These are phyloP conservation scores for Laticauda laticaudata DNA, from an alignment of 2,113 vertebrate species.

Conservation along the genomic window DNA sequence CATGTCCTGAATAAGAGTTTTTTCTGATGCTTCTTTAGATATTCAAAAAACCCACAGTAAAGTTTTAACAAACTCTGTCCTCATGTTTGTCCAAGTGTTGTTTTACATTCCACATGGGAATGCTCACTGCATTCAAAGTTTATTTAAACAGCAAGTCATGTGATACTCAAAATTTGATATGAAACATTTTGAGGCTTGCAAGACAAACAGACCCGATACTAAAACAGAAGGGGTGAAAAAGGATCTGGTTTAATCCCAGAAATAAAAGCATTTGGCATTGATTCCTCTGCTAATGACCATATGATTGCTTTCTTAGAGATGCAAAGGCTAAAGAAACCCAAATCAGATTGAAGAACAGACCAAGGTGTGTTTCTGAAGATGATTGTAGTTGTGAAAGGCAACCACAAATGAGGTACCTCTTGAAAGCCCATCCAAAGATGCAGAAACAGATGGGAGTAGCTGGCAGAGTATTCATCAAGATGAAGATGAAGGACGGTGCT, in stretches of 20 bases:
- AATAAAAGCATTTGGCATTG: constrained; percentile 80
- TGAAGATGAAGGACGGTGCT: constrained; percentile 75
- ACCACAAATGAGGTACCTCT: constrained; percentile 74
- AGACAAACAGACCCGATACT: constrained; percentile 70
- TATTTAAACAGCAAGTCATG: constrained; percentile 65
- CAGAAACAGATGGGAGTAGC: constrained; percentile 73
- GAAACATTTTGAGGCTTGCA: constrained; percentile 68
- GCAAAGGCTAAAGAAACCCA: constrained; percentile 72
- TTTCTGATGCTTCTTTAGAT: neutral
- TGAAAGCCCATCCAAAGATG: constrained; percentile 69
- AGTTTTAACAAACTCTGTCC: constrained; percentile 36
- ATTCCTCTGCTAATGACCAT: constrained; percentile 76
- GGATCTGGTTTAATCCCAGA: constrained; percentile 74
- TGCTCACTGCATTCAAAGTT: constrained; percentile 63
- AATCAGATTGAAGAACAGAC: constrained; percentile 74
- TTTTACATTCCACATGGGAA: constrained; percentile 43
- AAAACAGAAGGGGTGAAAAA: constrained; percentile 49
- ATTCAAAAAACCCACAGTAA: neutral
- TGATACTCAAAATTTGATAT: constrained; percentile 57
- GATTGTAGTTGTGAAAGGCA: constrained; percentile 72
- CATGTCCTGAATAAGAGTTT: neutral
- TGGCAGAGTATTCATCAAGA: constrained; percentile 78
- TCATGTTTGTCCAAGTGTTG: constrained; percentile 47
- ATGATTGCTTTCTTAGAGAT: constrained; percentile 70
- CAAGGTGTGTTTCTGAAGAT: constrained; percentile 69